Conservation (phyloP, 2,113 vertebrate species). For the Rhombomys opimus region DNA sequence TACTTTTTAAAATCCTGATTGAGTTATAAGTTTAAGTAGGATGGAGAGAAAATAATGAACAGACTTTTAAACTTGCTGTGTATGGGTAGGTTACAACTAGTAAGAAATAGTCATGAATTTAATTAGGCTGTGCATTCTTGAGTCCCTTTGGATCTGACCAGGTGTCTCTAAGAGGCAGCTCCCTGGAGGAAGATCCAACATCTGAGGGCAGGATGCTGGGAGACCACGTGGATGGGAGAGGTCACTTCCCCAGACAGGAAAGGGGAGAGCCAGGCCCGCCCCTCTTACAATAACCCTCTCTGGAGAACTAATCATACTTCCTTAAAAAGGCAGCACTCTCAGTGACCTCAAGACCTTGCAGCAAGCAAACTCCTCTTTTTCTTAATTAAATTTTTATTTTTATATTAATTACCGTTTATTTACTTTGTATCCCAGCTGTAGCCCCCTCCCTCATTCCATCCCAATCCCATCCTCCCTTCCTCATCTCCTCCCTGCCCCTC, state of each 20-base stretch:
- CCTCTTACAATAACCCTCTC: neutral
- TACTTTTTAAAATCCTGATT: neutral
- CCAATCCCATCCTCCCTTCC: too few relatives aligned
- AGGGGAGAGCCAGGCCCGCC: too few relatives aligned
- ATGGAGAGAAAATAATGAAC: slow-evolving; percentile 38
- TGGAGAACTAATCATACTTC: neutral
- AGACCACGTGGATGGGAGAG: neutral
- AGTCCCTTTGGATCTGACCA: neutral
- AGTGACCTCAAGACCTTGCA: neutral
- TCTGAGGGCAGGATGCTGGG: neutral
- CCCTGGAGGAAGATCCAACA: neutral
- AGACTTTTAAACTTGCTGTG: neutral
- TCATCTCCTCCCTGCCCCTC: too few relatives aligned
- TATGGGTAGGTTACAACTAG: neutral
- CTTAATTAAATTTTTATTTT: too few relatives aligned
- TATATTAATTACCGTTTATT: too few relatives aligned
- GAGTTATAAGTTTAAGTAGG: neutral
- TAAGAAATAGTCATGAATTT: neutral
- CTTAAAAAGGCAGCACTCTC: neutral
- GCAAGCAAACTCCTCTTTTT: neutral
- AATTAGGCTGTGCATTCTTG: neutral
- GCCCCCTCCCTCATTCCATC: too few relatives aligned
- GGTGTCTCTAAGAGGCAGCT: neutral
- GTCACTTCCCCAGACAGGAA: neutral
- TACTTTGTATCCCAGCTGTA: too few relatives aligned